Evolutionary conservation across 2,888 invertebrate genomes (phyloP).

Genomic region (Macaria notata): DNA sequence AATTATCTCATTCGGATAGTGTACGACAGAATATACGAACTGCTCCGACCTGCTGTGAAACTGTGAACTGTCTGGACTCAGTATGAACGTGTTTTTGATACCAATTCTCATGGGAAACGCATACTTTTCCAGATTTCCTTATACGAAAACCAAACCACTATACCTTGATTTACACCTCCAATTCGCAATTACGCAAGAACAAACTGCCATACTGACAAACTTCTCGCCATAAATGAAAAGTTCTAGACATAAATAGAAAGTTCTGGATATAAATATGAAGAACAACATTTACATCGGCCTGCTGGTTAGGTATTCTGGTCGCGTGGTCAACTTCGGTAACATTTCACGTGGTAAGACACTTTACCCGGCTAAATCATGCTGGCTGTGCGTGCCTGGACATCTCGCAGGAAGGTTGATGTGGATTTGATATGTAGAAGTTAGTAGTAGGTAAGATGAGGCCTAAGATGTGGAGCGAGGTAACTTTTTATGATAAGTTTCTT

Average conservation of each 20-base stretch:
- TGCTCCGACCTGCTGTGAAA: too few species aligned
- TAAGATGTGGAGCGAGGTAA: too few species aligned
- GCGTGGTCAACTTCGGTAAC: slow-evolving; percentile 59
- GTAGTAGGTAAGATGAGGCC: neutral
- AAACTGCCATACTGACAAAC: slow-evolving; percentile 6
- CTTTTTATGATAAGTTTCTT: too few species aligned
- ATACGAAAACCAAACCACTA: neutral
- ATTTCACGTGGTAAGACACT: slow-evolving; percentile 64
- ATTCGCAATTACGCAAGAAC: slow-evolving; percentile 14
- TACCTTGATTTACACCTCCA: slow-evolving; percentile 14
- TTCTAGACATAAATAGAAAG: slow-evolving; percentile 15
- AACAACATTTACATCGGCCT: slow-evolving; percentile 59
- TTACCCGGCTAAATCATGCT: slow-evolving; percentile 60
- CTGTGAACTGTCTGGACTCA: too few species aligned
- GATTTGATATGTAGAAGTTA: slow-evolving; percentile 1
- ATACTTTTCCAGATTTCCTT: too few species aligned
- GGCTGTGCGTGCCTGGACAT: slow-evolving; percentile 37
- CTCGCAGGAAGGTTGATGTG: slow-evolving; percentile 12
- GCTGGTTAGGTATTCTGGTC: slow-evolving; percentile 53
- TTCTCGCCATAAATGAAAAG: slow-evolving; percentile 1
- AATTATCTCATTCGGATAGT: too few species aligned
- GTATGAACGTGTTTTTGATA: too few species aligned
- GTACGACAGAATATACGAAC: too few species aligned
- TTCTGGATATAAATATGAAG: slow-evolving; percentile 45
- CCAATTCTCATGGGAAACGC: too few species aligned